A percentile compares a stretch with the other conserved stretches of the same genome.
Conservation (phyloP, 2,113 vertebrate genomes). For the Lepus americanus region DNA sequence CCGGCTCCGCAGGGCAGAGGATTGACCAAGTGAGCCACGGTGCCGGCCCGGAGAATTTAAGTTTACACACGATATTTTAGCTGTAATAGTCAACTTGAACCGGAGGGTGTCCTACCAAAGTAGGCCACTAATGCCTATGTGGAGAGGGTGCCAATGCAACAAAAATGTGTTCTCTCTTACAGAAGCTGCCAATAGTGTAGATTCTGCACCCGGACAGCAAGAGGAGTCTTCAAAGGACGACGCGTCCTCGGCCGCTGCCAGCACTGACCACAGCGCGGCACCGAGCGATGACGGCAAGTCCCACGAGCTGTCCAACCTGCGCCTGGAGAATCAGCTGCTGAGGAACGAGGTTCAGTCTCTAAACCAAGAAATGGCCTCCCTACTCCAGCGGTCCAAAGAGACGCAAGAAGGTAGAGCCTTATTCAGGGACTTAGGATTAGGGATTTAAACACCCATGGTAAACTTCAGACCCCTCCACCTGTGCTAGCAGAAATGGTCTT, state of each 20-base stretch:
- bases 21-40: too few relatives aligned
- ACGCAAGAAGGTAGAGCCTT: slow-evolving; percentile 93
- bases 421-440: not conserved
- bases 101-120: not conserved
- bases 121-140: not conserved
- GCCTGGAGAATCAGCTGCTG: slow-evolving; percentile 97
- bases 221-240: slow-evolving; percentile 79
- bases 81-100: not conserved
- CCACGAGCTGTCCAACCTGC: slow-evolving; percentile 95
- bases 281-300: slow-evolving; percentile 85
- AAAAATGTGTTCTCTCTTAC: slow-evolving; percentile 28
- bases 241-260: slow-evolving; percentile 51
- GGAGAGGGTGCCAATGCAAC: not conserved
- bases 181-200: slow-evolving; percentile 90
- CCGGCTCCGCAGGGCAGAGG: too few relatives aligned
- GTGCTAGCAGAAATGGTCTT: not conserved
- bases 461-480: not conserved
- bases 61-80: not conserved
- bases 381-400: slow-evolving; percentile 96
- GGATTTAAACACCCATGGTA: not conserved
- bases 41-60: not conserved
- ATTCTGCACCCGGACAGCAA: slow-evolving; percentile 88
- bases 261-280: slow-evolving; percentile 80
- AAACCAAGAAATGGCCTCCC: slow-evolving; percentile 97
- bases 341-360: slow-evolving; percentile 96